These are phyloP conservation scores for Cantharis lateralis DNA, from an alignment of 2,888 invertebrate genomes.

Conservation along the genomic window DNA sequence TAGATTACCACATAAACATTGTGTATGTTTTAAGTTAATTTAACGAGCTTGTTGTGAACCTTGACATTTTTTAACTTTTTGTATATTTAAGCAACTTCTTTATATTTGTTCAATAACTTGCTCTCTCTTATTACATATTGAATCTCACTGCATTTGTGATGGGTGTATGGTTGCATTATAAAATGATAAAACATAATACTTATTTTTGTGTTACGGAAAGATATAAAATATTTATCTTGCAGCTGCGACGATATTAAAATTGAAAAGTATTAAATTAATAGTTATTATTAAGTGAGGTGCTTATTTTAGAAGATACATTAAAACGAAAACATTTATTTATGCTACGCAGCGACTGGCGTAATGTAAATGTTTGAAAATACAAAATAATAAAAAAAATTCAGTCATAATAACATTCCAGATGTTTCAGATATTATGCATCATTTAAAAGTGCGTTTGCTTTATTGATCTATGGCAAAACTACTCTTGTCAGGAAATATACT, in stretches of 20 bases:
- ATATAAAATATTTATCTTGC: slow-evolving; percentile 12
- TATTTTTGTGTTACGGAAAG: slow-evolving; percentile 11
- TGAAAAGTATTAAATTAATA: slow-evolving; percentile 9
- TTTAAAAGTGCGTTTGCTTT: neutral
- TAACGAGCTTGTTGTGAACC: slow-evolving; percentile 23
- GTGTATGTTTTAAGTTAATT: slow-evolving; percentile 11
- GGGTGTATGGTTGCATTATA: slow-evolving; percentile 2
- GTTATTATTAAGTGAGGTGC: slow-evolving; percentile 25
- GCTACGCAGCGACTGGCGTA: neutral
- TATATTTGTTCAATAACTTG: neutral
- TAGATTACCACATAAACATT: slow-evolving; percentile 14
- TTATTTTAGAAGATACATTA: slow-evolving; percentile 7
- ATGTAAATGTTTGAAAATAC: slow-evolving; percentile 1
- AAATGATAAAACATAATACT: slow-evolving; percentile 3
- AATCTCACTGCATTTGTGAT: slow-evolving; percentile 2
- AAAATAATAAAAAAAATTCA: slow-evolving; percentile 14
- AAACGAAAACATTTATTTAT: neutral
- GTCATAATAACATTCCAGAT: neutral
- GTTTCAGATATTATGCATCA: neutral
- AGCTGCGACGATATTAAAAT: neutral
- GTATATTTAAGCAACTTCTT: neutral
- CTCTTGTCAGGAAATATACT: neutral
- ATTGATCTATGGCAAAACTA: neutral
- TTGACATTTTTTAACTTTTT: slow-evolving; percentile 13
- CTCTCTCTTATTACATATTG: neutral